Conservation (phyloP, 1,140 invertebrate genomes). For the Drosophila kanapiae region DNA sequence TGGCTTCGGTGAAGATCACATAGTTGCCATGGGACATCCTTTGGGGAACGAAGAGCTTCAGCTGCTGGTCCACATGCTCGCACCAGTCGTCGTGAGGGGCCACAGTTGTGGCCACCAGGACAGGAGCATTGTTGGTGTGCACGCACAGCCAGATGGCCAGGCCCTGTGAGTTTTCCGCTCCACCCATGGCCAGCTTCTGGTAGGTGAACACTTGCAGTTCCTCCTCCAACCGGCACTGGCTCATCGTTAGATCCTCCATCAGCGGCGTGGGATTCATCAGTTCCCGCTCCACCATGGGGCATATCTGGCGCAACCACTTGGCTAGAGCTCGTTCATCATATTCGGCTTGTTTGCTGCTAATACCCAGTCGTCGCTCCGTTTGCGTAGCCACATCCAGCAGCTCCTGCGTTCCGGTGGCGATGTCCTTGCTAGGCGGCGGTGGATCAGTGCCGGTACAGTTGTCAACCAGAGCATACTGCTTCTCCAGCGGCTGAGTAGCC, state of each 20-base stretch:
- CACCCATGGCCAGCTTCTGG: constrained; percentile 64
- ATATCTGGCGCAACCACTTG: constrained; percentile 72
- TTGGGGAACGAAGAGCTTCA: constrained; percentile 72
- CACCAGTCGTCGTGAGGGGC: constrained; percentile 83
- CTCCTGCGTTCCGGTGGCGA: constrained; percentile 47
- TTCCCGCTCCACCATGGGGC: constrained; percentile 70
- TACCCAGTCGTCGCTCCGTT: constrained; percentile 49
- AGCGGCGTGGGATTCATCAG: constrained; percentile 69
- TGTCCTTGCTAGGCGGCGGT: constrained; percentile 43
- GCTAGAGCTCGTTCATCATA: constrained; percentile 73
- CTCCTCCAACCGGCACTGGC: constrained; percentile 50
- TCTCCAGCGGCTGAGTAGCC: constrained; percentile 64
- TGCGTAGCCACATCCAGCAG: constrained; percentile 55
- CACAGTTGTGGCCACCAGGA: constrained; percentile 67
- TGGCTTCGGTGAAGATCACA: constrained; percentile 64
- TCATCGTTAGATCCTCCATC: constrained; percentile 44
- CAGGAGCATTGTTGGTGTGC: constrained; percentile 79
- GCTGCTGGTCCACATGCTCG: constrained; percentile 74
- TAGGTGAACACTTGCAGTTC: constrained; percentile 69
- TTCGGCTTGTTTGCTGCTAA: constrained; percentile 3
- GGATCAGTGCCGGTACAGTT: constrained; percentile 77
- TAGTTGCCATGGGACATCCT: constrained; percentile 64
- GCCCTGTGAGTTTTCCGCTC: constrained; percentile 68
- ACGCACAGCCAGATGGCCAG: constrained; percentile 78
- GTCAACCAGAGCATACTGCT: constrained; percentile 57